Evolutionary conservation across 2,888 invertebrate genomes (phyloP), one percentile per base, ranked within the genome.

Genomic region (Hemaris fuciformis): DNA sequence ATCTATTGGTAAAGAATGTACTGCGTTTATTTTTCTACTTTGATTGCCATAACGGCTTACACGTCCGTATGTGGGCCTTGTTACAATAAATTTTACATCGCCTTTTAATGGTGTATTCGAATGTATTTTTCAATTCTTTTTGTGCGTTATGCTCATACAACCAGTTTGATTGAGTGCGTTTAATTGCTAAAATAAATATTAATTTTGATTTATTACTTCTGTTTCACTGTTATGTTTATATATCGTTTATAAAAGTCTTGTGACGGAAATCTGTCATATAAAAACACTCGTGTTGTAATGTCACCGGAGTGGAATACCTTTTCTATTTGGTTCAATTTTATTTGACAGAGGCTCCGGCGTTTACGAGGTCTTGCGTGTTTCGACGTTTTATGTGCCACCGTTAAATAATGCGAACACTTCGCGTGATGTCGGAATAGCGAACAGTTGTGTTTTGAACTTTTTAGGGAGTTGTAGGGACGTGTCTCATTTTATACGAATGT

Each of bases 401-500:
- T 82, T 87, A 84, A 87, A 88, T 87, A 85, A 85, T 88, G 83
- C 81, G 80, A 79, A 81, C 76, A 81, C 78, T 80, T 83, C 82
- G 77, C 75, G 81, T 83, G 81, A 77, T 81, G 78, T 76, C 77
- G 72, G 77, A 72, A 79, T 80, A 74, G 79, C 80, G 75, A 78
- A 80, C 76, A 75, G 75, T 77, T 74, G 73, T 75, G 79, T 83
- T 83, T 74, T 77, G 77, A 77, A 77, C 75, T 81, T 84, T 85
- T 87, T 87, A 87, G 81, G n/a, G 84, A 80, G 80, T 80, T 81
- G 75, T 76, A 77, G 76, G 75, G 71, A 84, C 81, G 81, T 83
- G 83, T 80, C 77, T 79, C 80, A 80, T 83, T 82, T 83, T 74
- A 76, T 74, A 70, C 71, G 69, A 73, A 72, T 73, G 59, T 65